Evolutionary conservation across 2,113 vertebrate genomes (phyloP), one percentile per base, ranked within the genome.

Genomic region (Panurus biarmicus): DNA sequence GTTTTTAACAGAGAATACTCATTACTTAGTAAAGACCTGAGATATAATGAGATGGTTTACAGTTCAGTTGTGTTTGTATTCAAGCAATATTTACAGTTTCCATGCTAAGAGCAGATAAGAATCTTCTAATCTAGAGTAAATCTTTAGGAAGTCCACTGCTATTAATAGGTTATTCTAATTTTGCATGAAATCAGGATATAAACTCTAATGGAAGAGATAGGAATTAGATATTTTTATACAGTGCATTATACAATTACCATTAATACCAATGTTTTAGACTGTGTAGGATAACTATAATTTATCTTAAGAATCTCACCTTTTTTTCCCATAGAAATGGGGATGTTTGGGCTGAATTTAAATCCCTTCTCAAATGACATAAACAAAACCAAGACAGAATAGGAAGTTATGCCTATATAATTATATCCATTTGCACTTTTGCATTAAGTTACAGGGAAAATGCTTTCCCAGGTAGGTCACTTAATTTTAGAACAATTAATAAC

Each of bases 401-500:
- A 87, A 88, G 29, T 88, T 92, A 86, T 84, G 60, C 64, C 67
- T 90, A 15, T 83, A n/a, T 71, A 90, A 90, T 80, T 86, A 67
- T 56, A 96, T 81, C 51, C 35, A 64, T 86, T 96, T 88, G 40
- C 40, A 14, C 44, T 86, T 50, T 58, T 88, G 60, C 24, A 67
- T 90, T 73, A 80, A 90, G 65, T 95, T 93, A 86, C 54, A 71
- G 35, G n/a, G 72, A 77, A 83, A 92, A 88, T 53, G 35, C 64
- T 90, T 95, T 95, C 28, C 31, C 79, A 93, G 84, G 64, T 77
- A 67, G 56, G 29, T 83, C 6, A 25, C 76, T 95, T 93, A 80
- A 90, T 94, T 94, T 86, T 81, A 84, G 75, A 73, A 62, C 58
- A 93, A 95, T 86, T 95, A 75, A 16, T 76, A 89, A 76, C 54